Evolutionary conservation across 64 coral and sea anemone species (phyloP).

Genomic region (Montipora capricornis): DNA sequence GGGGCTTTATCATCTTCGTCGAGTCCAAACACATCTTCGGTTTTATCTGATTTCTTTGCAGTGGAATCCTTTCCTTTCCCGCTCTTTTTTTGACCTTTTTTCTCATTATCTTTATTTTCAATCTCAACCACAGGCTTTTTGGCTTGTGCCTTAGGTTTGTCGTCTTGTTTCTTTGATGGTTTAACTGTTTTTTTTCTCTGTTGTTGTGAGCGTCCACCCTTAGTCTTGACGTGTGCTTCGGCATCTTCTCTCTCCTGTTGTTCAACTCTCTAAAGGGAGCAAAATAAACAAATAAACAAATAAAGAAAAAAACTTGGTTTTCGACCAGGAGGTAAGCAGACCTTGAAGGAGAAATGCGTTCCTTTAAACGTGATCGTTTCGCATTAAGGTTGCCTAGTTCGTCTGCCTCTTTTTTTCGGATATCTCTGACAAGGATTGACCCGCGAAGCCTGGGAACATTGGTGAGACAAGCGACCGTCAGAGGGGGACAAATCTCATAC

Average conservation of each 20-base stretch:
- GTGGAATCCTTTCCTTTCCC: neutral
- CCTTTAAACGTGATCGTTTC: too few species aligned
- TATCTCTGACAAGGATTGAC: too few species aligned
- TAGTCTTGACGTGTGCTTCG: slow-evolving; percentile 26
- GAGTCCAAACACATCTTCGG: slow-evolving; percentile 6
- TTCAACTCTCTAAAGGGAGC: slow-evolving; percentile 42
- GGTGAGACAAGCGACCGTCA: too few species aligned
- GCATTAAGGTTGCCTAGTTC: too few species aligned
- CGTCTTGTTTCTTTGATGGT: slow-evolving; percentile 17
- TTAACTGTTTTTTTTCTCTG: slow-evolving; percentile 62
- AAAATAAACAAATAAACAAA: neutral
- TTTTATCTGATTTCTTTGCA: slow-evolving; percentile 19
- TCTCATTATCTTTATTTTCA: slow-evolving; percentile 34
- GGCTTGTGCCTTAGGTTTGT: slow-evolving; percentile 26
- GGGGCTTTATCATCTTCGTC: slow-evolving; percentile 4
- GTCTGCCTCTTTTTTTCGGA: too few species aligned
- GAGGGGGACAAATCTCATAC: too few species aligned
- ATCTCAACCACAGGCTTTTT: neutral
- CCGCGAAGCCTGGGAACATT: too few species aligned
- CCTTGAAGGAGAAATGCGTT: too few species aligned
- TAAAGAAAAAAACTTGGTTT: neutral
- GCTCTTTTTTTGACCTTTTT: neutral
- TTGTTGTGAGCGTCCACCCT: slow-evolving; percentile 48
- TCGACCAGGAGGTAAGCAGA: too few species aligned
- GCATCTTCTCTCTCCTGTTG: slow-evolving; percentile 63